These are phyloP conservation scores for Tanytarsus gracilentus DNA, from an alignment of 2,888 invertebrate genomes.

Conservation along the genomic window DNA sequence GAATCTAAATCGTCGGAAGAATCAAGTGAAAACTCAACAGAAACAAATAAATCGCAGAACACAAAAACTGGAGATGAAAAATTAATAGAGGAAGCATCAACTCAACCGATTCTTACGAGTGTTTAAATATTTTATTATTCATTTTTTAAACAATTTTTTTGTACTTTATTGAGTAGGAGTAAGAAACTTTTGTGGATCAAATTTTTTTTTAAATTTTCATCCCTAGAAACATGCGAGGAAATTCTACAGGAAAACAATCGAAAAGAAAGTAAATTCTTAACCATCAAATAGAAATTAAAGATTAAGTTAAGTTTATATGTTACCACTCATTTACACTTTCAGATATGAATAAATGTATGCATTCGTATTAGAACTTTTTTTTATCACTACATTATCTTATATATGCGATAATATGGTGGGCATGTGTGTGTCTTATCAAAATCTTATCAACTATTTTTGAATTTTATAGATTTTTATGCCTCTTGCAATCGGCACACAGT, in stretches of 20 bases:
- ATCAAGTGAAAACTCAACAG: background rate
- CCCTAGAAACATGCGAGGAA: too few relatives aligned
- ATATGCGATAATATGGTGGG: background rate
- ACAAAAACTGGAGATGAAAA: background rate
- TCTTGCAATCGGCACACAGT: background rate
- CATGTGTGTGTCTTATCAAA: background rate
- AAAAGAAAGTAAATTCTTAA: too few relatives aligned
- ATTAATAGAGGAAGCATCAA: background rate
- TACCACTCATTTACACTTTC: too few relatives aligned
- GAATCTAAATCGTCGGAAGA: background rate
- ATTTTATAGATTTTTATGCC: slow-evolving; percentile 4
- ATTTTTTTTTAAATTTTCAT: too few relatives aligned
- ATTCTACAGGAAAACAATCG: too few relatives aligned
- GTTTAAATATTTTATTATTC: background rate
- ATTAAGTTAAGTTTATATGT: too few relatives aligned
- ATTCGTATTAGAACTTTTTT: too few relatives aligned
- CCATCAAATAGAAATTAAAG: too few relatives aligned
- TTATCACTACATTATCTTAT: background rate
- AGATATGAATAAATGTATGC: too few relatives aligned
- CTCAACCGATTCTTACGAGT: background rate
- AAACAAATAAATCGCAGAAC: background rate
- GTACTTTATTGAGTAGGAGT: too few relatives aligned
- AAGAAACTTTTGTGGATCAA: background rate
- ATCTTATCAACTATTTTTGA: slow-evolving; percentile 12
- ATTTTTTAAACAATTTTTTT: too few relatives aligned